phyloP scores from a whole-genome alignment of 2,797 vertebrate species.

The Cirrhinus molitorella region DNA sequence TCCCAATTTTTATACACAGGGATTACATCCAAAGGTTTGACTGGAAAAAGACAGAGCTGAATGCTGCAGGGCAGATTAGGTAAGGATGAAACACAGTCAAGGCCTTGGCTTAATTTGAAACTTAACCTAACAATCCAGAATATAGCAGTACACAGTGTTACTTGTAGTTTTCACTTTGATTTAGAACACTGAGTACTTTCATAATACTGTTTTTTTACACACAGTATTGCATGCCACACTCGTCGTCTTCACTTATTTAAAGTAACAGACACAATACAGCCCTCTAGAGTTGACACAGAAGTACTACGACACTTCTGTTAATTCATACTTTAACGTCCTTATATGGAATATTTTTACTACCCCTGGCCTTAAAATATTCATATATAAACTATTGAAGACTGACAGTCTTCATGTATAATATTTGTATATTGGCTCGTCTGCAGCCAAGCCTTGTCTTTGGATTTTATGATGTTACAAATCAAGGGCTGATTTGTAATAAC shows the following conservation, averaged over 20 bases:
- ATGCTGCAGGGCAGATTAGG: neutral
- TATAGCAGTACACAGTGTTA: neutral
- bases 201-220: neutral
- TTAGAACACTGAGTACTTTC: neutral
- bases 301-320: conserved; percentile 8
- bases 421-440: neutral
- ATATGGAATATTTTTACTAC: neutral
- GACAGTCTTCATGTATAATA: neutral
- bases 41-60: neutral
- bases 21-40: neutral
- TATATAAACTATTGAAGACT: neutral
- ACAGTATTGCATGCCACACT: neutral
- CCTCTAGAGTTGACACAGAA: conserved; percentile 1
- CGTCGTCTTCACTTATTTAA: neutral
- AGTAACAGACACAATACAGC: conserved; percentile 1
- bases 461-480: neutral
- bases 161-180: neutral
- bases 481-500: neutral
- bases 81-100: neutral
- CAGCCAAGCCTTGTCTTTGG: no score
- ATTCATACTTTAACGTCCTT: neutral
- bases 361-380: neutral
- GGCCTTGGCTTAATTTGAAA: neutral
- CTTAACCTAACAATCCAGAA: neutral
- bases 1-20: neutral